Percentiles rank a stretch among this genome's conserved stretches.
Evolutionary conservation across 2,888 invertebrate genomes (phyloP).

Genomic region (Seladonia tumulorum): DNA sequence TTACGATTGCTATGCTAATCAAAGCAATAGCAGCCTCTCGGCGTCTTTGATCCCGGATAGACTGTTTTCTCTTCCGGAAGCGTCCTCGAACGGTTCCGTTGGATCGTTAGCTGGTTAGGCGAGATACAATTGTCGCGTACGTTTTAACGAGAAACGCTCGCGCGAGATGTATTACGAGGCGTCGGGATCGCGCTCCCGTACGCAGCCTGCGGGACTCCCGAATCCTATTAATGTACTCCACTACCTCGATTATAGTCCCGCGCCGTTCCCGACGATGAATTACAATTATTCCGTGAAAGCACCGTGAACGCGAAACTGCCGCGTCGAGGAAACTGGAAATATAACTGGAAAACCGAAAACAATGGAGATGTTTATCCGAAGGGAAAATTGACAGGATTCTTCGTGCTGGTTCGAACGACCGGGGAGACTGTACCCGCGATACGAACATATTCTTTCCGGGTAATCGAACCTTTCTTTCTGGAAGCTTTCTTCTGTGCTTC

Average conservation of each 20-base stretch:
- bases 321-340: constrained; percentile 31
- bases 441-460: not conserved
- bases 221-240: constrained; percentile 67
- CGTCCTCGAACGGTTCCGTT: constrained; percentile 27
- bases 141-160: constrained; percentile 31
- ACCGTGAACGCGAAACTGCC: constrained; percentile 37
- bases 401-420: not conserved
- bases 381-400: constrained; percentile 5
- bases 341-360: constrained; percentile 9
- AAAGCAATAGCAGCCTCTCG: constrained; percentile 48
- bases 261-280: constrained; percentile 52
- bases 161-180: constrained; percentile 43
- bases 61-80: constrained; percentile 19
- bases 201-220: constrained; percentile 37
- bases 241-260: constrained; percentile 50
- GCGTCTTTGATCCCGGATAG: constrained; percentile 33
- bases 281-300: constrained; percentile 57
- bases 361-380: not conserved
- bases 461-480: not conserved
- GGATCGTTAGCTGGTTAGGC: constrained; percentile 41
- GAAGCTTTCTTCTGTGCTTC: not conserved
- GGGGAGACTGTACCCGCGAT: not conserved
- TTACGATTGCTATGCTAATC: constrained; percentile 56
- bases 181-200: constrained; percentile 27
- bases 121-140: constrained; percentile 56